Percentiles rank a stretch among this genome's conserved stretches.
phyloP scores from a whole-genome alignment of 2,888 invertebrate genomes.

The Pandemis corylana region DNA sequence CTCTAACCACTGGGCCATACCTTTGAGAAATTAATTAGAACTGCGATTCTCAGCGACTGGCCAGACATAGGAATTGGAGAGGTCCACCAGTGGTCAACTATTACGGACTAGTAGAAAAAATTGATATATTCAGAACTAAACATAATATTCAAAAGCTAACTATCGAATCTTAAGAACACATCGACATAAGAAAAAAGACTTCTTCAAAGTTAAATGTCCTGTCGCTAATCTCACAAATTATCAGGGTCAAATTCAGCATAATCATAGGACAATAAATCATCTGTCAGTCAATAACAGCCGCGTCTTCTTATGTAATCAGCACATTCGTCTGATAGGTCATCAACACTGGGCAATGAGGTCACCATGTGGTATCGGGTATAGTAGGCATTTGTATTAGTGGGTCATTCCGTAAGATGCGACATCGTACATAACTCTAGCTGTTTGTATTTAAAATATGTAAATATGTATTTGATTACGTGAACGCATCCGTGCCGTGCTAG shows the following conservation, averaged over 20 bases:
- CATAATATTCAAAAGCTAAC: too few relatives aligned
- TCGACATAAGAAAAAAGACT: neutral
- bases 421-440: neutral
- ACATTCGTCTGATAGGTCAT: slow-evolving; percentile 12
- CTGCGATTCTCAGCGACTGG: too few relatives aligned
- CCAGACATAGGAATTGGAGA: too few relatives aligned
- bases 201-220: neutral
- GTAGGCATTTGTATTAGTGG: neutral
- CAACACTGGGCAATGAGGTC: slow-evolving; percentile 17
- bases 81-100: too few relatives aligned
- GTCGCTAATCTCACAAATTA: neutral
- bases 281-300: slow-evolving; percentile 4
- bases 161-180: neutral
- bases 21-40: too few relatives aligned
- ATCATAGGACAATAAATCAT: neutral
- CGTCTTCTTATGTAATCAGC: slow-evolving; percentile 9
- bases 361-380: neutral
- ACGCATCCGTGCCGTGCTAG: neutral
- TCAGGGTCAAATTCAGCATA: slow-evolving; percentile 3
- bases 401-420: slow-evolving; percentile 3
- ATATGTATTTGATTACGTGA: neutral
- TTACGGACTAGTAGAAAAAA: too few relatives aligned
- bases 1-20: too few relatives aligned
- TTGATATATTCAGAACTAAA: too few relatives aligned
- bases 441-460: neutral